Evolutionary conservation across 2,113 vertebrate species (phyloP).

Genomic region (Leucopsar rothschildi): DNA sequence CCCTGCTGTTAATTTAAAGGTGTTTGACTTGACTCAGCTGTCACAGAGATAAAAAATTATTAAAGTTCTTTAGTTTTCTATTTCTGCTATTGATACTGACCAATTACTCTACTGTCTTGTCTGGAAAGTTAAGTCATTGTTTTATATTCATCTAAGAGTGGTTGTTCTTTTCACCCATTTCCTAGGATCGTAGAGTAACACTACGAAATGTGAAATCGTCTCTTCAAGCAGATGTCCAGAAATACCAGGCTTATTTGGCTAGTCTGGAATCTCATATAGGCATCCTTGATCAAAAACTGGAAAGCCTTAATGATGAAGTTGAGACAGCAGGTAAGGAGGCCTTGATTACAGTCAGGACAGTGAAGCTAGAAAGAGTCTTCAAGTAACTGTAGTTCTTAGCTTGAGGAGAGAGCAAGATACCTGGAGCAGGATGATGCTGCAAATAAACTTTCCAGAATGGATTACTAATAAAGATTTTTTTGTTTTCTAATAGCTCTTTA

Average conservation of each 20-base stretch:
- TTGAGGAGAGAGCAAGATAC: neutral
- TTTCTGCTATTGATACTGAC: neutral
- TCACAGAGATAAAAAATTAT: neutral
- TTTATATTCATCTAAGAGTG: neutral
- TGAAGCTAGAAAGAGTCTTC: neutral
- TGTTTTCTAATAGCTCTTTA: neutral
- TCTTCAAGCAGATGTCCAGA: constrained; percentile 87
- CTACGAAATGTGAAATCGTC: constrained; percentile 79
- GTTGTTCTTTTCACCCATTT: neutral
- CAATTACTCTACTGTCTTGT: neutral
- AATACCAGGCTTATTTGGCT: constrained; percentile 82
- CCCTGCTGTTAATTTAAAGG: neutral
- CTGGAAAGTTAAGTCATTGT: neutral
- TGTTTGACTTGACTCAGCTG: neutral
- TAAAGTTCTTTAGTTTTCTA: neutral
- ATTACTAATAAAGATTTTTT: neutral
- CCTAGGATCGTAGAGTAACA: constrained; percentile 85
- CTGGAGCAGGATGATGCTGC: neutral
- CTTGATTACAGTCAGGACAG: neutral
- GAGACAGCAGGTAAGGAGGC: constrained; percentile 76
- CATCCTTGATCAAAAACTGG: constrained; percentile 78
- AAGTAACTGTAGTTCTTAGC: neutral
- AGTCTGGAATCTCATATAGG: constrained; percentile 80
- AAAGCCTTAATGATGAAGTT: constrained; percentile 78
- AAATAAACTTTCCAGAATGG: neutral